phyloP scores from a whole-genome alignment of 2,888 invertebrate species.

The Neoascia interrupta region DNA sequence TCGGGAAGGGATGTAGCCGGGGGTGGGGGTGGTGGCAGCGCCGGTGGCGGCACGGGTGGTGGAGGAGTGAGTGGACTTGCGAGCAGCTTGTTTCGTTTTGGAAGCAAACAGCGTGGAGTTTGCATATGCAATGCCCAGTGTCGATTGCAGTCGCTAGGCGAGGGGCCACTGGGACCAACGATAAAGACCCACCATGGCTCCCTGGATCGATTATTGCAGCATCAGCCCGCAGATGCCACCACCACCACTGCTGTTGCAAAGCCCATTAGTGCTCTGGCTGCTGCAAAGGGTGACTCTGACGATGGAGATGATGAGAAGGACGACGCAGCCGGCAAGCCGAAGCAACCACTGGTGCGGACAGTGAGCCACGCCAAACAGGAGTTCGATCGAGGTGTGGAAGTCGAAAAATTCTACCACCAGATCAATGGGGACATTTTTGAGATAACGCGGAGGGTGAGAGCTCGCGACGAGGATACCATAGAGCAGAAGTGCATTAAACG shows the following conservation, averaged over 20 bases:
- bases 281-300: conserved; percentile 72
- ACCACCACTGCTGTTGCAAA: conserved; percentile 71
- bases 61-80: conserved; percentile 77
- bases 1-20: conserved; percentile 79
- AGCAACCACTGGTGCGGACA: conserved; percentile 73
- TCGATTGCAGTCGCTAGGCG: conserved; percentile 76
- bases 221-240: conserved; percentile 68
- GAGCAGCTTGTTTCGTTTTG: conserved; percentile 79
- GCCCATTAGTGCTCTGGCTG: conserved; percentile 74
- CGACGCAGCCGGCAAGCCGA: conserved; percentile 62
- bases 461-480: conserved; percentile 78
- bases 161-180: conserved; percentile 75
- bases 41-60: conserved; percentile 74
- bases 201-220: conserved; percentile 77
- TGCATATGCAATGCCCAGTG: conserved; percentile 79
- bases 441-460: conserved; percentile 77
- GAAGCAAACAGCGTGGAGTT: conserved; percentile 78
- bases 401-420: conserved; percentile 80
- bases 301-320: conserved; percentile 73
- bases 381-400: conserved; percentile 78
- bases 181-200: conserved; percentile 79
- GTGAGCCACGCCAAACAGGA: conserved; percentile 75
- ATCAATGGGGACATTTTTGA: conserved; percentile 80
- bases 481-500: conserved; percentile 78
- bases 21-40: conserved; percentile 75